phyloP scores from a whole-genome alignment of 2,113 vertebrate genomes.

The Pachypanchax playfairii region DNA sequence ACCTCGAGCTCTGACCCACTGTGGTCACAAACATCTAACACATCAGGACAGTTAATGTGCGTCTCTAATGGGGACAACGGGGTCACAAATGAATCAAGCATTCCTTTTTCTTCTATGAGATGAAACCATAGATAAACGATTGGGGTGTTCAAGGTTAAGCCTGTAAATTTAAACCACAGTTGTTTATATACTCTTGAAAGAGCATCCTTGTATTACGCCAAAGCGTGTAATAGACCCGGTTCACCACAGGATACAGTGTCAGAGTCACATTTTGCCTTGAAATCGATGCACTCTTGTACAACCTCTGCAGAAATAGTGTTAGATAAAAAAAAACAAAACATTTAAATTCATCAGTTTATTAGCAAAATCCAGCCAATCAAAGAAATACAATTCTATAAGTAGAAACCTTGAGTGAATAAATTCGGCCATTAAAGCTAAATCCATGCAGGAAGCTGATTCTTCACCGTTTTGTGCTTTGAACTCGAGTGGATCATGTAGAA shows the following conservation, averaged over 20 bases:
- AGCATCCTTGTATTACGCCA: background rate
- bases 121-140: background rate
- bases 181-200: slow-evolving; percentile 4
- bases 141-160: background rate
- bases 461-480: background rate
- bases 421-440: no score
- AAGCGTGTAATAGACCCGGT: background rate
- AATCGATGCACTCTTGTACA: background rate
- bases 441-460: background rate
- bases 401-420: background rate
- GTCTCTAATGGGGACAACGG: background rate
- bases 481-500: no score
- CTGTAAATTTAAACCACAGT: slow-evolving; percentile 8
- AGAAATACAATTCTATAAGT: background rate
- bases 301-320: background rate
- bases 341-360: no score
- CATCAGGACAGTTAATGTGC: slow-evolving; percentile 3
- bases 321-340: no score
- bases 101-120: slow-evolving; percentile 5
- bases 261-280: slow-evolving; percentile 5
- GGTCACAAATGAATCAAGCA: slow-evolving; percentile 1
- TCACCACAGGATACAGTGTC: slow-evolving; percentile 5
- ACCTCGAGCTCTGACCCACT: slow-evolving; percentile 28
- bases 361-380: background rate
- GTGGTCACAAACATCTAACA: background rate